These are phyloP conservation scores for Babyrousa celebensis DNA, from an alignment of 2,797 vertebrate genomes.

Conservation along the genomic window DNA sequence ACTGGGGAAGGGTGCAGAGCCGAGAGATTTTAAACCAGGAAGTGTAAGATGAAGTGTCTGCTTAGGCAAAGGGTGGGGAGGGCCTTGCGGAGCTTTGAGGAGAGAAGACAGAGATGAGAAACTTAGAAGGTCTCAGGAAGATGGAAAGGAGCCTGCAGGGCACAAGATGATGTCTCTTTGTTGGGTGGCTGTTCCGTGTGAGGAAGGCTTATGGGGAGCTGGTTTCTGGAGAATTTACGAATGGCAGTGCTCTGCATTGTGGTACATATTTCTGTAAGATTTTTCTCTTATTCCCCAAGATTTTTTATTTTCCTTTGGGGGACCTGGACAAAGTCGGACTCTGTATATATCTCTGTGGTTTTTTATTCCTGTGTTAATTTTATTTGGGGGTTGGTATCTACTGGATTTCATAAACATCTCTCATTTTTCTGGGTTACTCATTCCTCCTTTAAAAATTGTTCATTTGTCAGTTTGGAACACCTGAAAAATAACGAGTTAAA, in stretches of 20 bases:
- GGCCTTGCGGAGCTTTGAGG: background rate
- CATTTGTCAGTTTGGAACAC: no score
- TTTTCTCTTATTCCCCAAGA: background rate
- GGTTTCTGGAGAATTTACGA: background rate
- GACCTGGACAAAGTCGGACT: background rate
- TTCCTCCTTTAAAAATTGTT: background rate
- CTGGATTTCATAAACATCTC: background rate
- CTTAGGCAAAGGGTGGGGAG: no score
- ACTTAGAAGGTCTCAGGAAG: background rate
- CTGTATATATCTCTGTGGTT: background rate
- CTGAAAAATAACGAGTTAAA: background rate
- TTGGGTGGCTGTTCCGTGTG: no score
- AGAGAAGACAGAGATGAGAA: background rate
- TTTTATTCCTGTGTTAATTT: background rate
- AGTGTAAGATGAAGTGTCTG: background rate
- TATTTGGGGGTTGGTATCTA: background rate
- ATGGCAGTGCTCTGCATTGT: accelerated
- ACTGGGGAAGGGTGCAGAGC: background rate
- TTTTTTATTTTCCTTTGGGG: background rate
- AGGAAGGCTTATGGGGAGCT: background rate
- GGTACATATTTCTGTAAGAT: background rate
- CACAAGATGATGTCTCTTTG: no score
- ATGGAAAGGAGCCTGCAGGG: background rate
- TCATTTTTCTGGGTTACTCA: background rate
- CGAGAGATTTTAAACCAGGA: background rate